Evolutionary conservation across 2,113 vertebrate species (phyloP).

Genomic region (Cyprichromis sp.): DNA sequence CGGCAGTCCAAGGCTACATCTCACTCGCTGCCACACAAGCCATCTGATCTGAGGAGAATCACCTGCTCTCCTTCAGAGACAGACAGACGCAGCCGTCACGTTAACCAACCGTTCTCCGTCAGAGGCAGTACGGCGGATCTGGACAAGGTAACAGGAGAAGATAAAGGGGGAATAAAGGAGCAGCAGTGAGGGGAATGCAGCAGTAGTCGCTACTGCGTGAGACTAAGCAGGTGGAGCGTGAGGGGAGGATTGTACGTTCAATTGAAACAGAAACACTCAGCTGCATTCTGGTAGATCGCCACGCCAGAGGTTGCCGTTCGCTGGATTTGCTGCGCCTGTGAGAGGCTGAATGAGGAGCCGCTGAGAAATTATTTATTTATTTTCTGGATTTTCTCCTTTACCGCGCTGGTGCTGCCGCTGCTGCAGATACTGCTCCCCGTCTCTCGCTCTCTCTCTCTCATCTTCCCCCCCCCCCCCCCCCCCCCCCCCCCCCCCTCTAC

Average conservation of each 20-base stretch:
- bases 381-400: constrained; percentile 60
- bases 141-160: constrained; percentile 33
- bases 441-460: not conserved
- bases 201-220: constrained; percentile 57
- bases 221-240: constrained; percentile 52
- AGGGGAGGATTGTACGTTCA: constrained; percentile 23
- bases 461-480: not conserved
- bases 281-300: constrained; percentile 33
- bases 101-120: constrained; percentile 20
- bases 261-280: constrained; percentile 31
- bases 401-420: constrained; percentile 35
- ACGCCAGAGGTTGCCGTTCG: constrained; percentile 27
- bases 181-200: constrained; percentile 55
- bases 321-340: constrained; percentile 37
- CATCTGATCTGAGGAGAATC: constrained; percentile 29
- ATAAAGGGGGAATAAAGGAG: constrained; percentile 24
- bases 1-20: constrained; percentile 38
- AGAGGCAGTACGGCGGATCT: constrained; percentile 16
- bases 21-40: constrained; percentile 4
- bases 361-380: constrained; percentile 68
- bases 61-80: constrained; percentile 27
- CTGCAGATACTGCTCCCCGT: constrained; percentile 65
- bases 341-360: constrained; percentile 44
- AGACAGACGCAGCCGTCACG: constrained; percentile 15
- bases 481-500: not conserved